phyloP scores from a whole-genome alignment of 2,888 invertebrate genomes.

The Eupithecia exiguata region DNA sequence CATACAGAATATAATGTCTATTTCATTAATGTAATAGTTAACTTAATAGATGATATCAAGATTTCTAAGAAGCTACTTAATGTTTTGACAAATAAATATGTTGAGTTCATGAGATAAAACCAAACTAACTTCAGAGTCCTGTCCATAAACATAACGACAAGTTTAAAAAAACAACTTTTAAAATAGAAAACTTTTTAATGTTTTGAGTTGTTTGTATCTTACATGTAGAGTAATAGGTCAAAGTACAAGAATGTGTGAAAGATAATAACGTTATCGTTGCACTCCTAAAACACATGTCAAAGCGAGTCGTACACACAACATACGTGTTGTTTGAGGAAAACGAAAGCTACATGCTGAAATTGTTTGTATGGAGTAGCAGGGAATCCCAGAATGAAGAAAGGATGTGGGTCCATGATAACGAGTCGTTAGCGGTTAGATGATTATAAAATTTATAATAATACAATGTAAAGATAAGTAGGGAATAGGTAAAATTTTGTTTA shows the following conservation, averaged over 20 bases:
- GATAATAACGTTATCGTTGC: slow-evolving; percentile 46
- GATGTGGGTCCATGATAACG: slow-evolving; percentile 17
- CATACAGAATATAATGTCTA: slow-evolving; percentile 23
- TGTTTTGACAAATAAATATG: neutral
- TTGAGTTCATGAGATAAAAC: neutral
- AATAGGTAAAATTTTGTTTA: neutral
- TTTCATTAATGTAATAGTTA: neutral
- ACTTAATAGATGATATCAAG: neutral
- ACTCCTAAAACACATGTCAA: slow-evolving; percentile 49
- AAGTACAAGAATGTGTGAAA: slow-evolving; percentile 62
- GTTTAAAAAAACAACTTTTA: neutral
- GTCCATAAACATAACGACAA: neutral
- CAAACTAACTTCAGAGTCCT: neutral
- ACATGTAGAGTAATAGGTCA: slow-evolving; percentile 49
- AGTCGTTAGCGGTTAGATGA: neutral
- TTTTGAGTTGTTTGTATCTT: neutral
- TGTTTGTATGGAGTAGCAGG: slow-evolving; percentile 5
- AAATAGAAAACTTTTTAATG: neutral
- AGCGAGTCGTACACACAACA: slow-evolving; percentile 12
- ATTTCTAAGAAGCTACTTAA: neutral
- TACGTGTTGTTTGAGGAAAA: slow-evolving; percentile 22
- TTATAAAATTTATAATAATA: neutral
- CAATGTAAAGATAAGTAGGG: neutral
- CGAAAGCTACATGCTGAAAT: slow-evolving; percentile 1
- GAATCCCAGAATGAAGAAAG: slow-evolving; percentile 24